Conservation (phyloP, 53 echinoderm and acorn worm species). For the Holothuria leucospilota region DNA sequence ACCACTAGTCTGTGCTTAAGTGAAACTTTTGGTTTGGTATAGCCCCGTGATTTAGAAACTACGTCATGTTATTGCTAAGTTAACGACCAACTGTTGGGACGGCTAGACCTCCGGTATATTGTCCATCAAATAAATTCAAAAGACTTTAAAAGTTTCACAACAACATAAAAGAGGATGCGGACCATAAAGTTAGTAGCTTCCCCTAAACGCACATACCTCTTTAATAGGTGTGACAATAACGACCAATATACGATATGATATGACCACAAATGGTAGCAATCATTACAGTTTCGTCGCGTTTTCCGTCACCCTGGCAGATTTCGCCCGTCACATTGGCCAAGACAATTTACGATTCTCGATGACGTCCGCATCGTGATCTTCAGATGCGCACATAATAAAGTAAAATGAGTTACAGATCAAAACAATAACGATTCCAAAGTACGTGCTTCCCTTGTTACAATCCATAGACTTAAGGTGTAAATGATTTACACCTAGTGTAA, state of each 20-base stretch:
- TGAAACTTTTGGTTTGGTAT: too few relatives aligned
- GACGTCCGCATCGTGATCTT: constrained; percentile 35
- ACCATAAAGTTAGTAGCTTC: background rate
- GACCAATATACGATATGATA: background rate
- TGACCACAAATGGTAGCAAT: constrained; percentile 18
- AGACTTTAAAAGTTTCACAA: constrained; percentile 15
- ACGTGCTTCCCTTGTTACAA: constrained; percentile 19
- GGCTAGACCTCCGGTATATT: too few relatives aligned
- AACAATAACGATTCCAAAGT: constrained; percentile 47
- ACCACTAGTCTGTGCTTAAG: too few relatives aligned
- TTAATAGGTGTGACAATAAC: constrained; percentile 1
- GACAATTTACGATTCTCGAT: constrained; percentile 16
- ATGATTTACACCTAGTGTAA: constrained; percentile 53
- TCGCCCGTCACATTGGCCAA: too few relatives aligned
- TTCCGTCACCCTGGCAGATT: too few relatives aligned
- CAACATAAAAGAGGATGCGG: constrained; percentile 17
- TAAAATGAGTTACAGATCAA: constrained; percentile 57
- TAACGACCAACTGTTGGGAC: too few relatives aligned
- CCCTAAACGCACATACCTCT: background rate
- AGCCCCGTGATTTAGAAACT: too few relatives aligned
- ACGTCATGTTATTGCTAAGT: too few relatives aligned
- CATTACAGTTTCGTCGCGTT: background rate
- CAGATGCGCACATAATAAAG: constrained; percentile 46
- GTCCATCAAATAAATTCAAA: constrained; percentile 26
- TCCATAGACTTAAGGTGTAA: constrained; percentile 46